These are phyloP conservation scores for Probosciger aterrimus DNA, from an alignment of 2,113 vertebrate species.

Conservation along the genomic window DNA sequence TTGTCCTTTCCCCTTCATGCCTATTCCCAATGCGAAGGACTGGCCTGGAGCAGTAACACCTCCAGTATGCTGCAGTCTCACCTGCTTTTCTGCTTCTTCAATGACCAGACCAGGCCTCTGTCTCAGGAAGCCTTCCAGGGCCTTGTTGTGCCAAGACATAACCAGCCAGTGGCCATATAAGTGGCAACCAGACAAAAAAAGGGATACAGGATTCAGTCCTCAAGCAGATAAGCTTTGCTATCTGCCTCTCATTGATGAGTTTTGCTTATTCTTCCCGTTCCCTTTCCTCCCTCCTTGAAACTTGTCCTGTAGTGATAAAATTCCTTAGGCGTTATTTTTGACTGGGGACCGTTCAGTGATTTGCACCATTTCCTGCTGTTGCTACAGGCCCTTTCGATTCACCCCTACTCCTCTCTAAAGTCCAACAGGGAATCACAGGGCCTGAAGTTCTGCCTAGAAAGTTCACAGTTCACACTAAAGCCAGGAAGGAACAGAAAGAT, in stretches of 20 bases:
- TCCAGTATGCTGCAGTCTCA: background rate
- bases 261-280: background rate
- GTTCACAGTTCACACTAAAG: background rate
- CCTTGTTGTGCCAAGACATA: background rate
- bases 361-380: background rate
- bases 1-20: background rate
- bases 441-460: background rate
- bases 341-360: background rate
- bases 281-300: background rate
- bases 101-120: background rate
- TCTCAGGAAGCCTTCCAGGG: background rate
- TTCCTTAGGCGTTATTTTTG: background rate
- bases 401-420: background rate
- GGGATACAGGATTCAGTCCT: background rate
- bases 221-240: background rate
- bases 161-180: background rate
- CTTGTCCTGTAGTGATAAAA: background rate
- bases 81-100: background rate
- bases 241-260: background rate
- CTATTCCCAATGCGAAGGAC: background rate
- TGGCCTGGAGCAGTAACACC: background rate
- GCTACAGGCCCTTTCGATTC: background rate
- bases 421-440: background rate
- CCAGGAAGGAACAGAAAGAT: background rate
- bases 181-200: background rate